Conservation (phyloP, 2,113 vertebrate genomes). For the Alaudala cheleensis region DNA sequence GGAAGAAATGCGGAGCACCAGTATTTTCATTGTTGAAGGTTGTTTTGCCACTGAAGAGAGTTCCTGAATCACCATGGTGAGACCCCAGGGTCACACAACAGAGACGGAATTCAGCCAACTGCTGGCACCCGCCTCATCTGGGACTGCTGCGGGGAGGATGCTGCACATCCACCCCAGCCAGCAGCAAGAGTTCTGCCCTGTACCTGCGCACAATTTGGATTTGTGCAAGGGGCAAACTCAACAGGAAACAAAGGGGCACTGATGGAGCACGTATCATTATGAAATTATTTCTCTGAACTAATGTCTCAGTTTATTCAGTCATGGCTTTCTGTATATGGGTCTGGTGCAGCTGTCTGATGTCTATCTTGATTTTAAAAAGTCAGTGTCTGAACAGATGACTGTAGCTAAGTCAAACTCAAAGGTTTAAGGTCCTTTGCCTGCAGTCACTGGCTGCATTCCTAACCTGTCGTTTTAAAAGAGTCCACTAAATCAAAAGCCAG, state of each 20-base stretch:
- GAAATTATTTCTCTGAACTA: not conserved
- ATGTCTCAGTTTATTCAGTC: not conserved
- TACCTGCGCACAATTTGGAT: fast-evolving
- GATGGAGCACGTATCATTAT: not conserved
- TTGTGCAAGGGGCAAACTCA: not conserved
- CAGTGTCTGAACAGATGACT: not conserved
- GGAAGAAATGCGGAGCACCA: not conserved
- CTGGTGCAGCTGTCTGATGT: slow-evolving; percentile 24
- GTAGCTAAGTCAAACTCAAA: not conserved
- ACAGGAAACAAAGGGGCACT: not conserved
- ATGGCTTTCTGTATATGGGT: not conserved
- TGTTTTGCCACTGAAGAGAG: not conserved
- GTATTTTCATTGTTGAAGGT: not conserved
- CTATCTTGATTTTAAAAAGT: slow-evolving; percentile 23
- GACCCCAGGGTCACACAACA: fast-evolving
- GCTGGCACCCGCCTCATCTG: not conserved
- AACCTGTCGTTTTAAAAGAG: not conserved
- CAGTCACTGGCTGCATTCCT: slow-evolving; percentile 28
- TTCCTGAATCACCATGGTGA: fast-evolving
- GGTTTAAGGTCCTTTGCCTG: slow-evolving; percentile 33
- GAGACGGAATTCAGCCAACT: not conserved
- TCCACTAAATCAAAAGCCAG: slow-evolving; percentile 55
- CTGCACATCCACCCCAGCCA: not conserved
- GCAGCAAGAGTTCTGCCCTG: not conserved
- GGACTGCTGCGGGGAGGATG: fast-evolving